phyloP scores from a whole-genome alignment of 1,140 invertebrate species.

The Parasteatoda tepidariorum region DNA sequence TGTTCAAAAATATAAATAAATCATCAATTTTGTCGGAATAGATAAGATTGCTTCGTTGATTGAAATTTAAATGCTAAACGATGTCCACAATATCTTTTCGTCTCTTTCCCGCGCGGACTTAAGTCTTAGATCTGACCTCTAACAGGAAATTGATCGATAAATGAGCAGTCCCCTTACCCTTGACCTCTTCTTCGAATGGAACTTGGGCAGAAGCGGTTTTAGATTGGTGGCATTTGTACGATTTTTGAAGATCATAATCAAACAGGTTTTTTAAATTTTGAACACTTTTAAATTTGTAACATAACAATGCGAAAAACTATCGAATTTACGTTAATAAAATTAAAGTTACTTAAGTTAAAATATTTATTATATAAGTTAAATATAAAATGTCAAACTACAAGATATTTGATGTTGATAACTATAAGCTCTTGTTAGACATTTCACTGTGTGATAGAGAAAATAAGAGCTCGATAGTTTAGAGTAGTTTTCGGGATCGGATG shows the following conservation, averaged over 20 bases:
- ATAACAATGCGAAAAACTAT: too few species aligned
- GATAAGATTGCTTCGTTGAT: constrained; percentile 1
- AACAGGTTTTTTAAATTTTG: background rate
- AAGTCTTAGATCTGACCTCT: constrained; percentile 20
- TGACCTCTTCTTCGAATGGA: constrained; percentile 14
- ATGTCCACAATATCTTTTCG: background rate
- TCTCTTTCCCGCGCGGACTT: constrained; percentile 13
- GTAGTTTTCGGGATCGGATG: too few species aligned
- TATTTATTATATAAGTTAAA: too few species aligned
- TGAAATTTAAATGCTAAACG: too few species aligned
- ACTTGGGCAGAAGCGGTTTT: background rate
- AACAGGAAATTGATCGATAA: constrained; percentile 19
- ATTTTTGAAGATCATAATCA: background rate
- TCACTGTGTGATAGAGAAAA: too few species aligned
- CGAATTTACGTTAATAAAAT: too few species aligned
- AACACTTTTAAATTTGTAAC: background rate
- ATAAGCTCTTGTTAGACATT: too few species aligned
- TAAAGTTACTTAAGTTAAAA: too few species aligned
- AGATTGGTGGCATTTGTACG: background rate
- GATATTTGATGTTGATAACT: too few species aligned
- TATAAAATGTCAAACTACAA: too few species aligned
- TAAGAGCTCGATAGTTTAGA: too few species aligned
- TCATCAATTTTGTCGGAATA: background rate
- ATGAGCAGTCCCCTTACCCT: constrained; percentile 16
- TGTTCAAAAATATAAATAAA: background rate